Evolutionary conservation across 2,888 invertebrate genomes (phyloP).

Genomic region (Geophilus truncorum): DNA sequence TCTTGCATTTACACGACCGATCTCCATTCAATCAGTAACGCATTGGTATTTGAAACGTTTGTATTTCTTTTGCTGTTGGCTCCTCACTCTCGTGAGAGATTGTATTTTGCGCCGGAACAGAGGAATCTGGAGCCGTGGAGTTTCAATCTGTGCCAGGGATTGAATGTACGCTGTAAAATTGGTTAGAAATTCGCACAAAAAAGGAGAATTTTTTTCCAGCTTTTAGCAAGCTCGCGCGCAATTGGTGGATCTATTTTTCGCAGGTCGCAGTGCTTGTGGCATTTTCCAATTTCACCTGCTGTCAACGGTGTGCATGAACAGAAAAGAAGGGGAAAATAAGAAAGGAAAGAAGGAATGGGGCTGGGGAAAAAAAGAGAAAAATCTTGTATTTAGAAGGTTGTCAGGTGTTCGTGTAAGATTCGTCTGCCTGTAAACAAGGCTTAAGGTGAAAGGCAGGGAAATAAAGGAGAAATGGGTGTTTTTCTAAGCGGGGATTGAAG

Average conservation of each 20-base stretch:
- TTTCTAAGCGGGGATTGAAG: not conserved
- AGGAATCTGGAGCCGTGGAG: not conserved
- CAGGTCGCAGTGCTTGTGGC: not conserved
- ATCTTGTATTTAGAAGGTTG: not conserved
- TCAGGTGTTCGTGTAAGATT: not conserved
- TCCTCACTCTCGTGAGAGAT: not conserved
- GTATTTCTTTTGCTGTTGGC: not conserved
- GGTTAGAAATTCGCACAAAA: not conserved
- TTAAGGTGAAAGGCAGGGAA: not conserved
- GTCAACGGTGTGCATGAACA: not conserved
- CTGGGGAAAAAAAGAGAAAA: not conserved
- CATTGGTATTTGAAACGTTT: not conserved
- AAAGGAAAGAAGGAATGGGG: no score
- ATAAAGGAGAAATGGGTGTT: not conserved
- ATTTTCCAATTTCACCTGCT: constrained; percentile 3
- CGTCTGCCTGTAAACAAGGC: not conserved
- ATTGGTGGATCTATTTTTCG: constrained; percentile 5
- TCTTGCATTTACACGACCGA: not conserved
- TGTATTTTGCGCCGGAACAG: not conserved
- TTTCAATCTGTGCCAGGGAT: not conserved
- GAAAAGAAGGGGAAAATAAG: not conserved
- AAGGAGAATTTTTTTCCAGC: not conserved
- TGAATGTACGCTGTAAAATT: not conserved
- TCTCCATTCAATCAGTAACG: not conserved
- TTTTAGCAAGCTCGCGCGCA: not conserved